phyloP scores from a whole-genome alignment of 2,888 invertebrate genomes.

The Troglohyphantes excavatus region DNA sequence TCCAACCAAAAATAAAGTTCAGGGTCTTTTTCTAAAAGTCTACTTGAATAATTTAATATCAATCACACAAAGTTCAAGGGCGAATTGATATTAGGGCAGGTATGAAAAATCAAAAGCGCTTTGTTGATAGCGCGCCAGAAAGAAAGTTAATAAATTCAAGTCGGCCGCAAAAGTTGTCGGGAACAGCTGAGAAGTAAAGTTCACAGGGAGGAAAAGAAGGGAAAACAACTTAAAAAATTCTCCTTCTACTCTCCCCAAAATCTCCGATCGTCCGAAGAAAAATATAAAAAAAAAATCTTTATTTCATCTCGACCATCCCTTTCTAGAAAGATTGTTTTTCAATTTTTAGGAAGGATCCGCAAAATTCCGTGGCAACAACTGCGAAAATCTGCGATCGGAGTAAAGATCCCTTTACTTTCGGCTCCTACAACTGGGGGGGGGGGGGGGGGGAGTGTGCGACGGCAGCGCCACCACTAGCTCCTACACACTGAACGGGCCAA shows the following conservation, averaged over 20 bases:
- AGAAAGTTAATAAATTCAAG: slow-evolving; percentile 52
- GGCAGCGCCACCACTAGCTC: slow-evolving; percentile 51
- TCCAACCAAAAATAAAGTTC: background rate
- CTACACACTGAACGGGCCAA: slow-evolving; percentile 38
- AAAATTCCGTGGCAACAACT: slow-evolving; percentile 34
- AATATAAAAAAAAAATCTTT: background rate
- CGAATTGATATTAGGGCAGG: background rate
- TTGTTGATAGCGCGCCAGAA: background rate
- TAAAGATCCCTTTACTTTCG: slow-evolving; percentile 33
- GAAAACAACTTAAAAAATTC: background rate
- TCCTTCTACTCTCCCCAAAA: background rate
- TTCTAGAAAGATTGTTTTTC: background rate
- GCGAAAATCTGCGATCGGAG: slow-evolving; percentile 38
- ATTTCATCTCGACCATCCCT: background rate
- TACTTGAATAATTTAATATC: too few species aligned
- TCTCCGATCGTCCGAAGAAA: background rate
- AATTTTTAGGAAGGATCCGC: background rate
- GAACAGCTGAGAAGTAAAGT: slow-evolving; percentile 36
- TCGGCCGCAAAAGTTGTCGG: slow-evolving; percentile 55
- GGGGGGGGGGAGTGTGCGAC: slow-evolving; percentile 40
- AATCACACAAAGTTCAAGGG: too few species aligned
- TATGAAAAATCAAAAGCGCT: background rate
- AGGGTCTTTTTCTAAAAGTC: too few species aligned
- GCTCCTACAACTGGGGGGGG: slow-evolving; percentile 30
- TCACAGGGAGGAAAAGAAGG: slow-evolving; percentile 25